A percentile compares a stretch with the other conserved stretches of the same genome.
phyloP scores from a whole-genome alignment of 2,113 vertebrate species.

The Formicarius rufipectus region DNA sequence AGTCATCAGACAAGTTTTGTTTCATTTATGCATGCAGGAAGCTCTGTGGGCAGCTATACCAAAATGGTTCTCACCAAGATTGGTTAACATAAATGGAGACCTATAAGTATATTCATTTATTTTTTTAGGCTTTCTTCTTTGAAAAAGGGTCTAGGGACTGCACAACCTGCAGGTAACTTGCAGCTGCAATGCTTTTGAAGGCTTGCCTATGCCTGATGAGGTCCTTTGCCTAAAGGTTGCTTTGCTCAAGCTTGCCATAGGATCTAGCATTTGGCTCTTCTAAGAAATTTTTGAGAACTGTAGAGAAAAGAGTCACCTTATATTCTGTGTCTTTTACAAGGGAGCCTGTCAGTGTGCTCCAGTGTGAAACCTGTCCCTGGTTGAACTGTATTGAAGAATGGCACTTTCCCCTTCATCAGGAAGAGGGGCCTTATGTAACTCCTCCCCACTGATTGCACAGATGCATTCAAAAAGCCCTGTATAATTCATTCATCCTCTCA shows the following conservation, averaged over 20 bases:
- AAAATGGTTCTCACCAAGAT: not conserved
- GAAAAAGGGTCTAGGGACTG: not conserved
- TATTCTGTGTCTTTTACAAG: not conserved
- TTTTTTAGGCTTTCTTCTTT: not conserved
- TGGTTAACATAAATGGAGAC: not conserved
- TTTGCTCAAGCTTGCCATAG: not conserved
- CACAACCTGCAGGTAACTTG: not conserved
- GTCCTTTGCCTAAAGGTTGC: not conserved
- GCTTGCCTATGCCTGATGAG: not conserved
- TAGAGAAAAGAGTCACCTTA: not conserved
- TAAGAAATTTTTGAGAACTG: not conserved
- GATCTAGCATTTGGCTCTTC: not conserved
- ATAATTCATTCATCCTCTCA: slow-evolving; percentile 34
- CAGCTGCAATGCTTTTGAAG: not conserved
- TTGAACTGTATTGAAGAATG: slow-evolving; percentile 1
- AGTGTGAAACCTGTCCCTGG: not conserved
- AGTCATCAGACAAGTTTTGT: not conserved
- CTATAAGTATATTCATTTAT: rapidly evolving
- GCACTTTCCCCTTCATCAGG: not conserved
- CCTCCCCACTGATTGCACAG: slow-evolving; percentile 15
- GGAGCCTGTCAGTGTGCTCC: not conserved
- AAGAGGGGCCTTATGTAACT: slow-evolving; percentile 33
- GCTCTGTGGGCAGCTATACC: not conserved
- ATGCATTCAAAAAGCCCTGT: slow-evolving; percentile 19
- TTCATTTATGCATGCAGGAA: not conserved